Evolutionary conservation across 2,797 vertebrate species (phyloP), one percentile per base, ranked within the genome.

Genomic region (Acrocephalus scirpaceus): DNA sequence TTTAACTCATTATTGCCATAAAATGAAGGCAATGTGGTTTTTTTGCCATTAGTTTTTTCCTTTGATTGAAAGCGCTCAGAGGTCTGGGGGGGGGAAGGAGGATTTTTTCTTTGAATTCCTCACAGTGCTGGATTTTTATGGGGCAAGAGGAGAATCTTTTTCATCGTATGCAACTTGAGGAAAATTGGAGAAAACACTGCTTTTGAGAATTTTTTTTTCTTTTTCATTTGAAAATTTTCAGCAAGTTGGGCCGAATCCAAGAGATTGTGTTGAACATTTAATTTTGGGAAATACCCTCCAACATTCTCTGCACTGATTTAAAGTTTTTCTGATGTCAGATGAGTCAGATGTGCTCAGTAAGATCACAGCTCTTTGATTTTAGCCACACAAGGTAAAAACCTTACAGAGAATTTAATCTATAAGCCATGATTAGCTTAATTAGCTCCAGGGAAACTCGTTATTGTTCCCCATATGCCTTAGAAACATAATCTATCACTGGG

Each of bases 371-470:
- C 32, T 62, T 92, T 91, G 66, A 51, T 77, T 89, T 89, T 60
- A 76, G 60, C 3, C 5, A 36, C 51, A 15, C 44, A 67, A 70
- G 60, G 81, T 85, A 74, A 83, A 95, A 93, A 30, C 50, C 67
- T 60, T 74, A 25, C 40, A 74, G 78, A 48, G 71, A 85, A 79
- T 64, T 73, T 60, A 62, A 91, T 92, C 61, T 82, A 53, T 76
- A 79, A 85, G 72, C 75, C 69, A 34, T 70, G 53, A 96, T 92
- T 89, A 92, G 74, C 89, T 94, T 93, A 96, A 94, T 94, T 95
- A 96, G 75, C 89, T 92, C 74, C 67, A 64, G 87, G 87, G 78
- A 96, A 89, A 71, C 71, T 62, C 26, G 20, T 93, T 92, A 85
- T 92, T 94, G 75, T 89, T 92, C 95, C 84, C 78, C 67, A 22